Base-by-base conservation (phyloP, 2,113 vertebrate species). In the Leptocoma aspasia region DNA sequence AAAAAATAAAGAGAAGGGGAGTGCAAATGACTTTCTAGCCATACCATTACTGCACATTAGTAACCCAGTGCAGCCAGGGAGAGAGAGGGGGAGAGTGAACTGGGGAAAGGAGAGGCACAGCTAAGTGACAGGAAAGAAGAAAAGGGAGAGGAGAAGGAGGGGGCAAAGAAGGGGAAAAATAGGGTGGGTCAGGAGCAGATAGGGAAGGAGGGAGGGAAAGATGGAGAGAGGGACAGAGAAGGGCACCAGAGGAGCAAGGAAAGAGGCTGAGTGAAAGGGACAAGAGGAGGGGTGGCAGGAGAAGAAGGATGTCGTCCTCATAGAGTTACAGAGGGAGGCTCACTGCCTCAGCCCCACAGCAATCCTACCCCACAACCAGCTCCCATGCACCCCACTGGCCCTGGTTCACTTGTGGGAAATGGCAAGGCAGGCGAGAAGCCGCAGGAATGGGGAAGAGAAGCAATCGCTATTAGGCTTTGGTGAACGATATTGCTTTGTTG, bases 1-100 rank as follows among this genome's bases (percentile, higher is more conserved):
- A 96, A 97, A 96, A 97, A 97, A 98, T 95, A 95, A 90, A 96
- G 95, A 89, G 71, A 91, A 92, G 75, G 95, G 96, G 96, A 97
- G 96, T 82, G 50, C 95, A 97, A 98, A 97, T 95, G 97, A 96
- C 94, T 98, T 97, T 97, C 91, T 88, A 97, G 95, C 94, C 75
- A 78, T 88, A 90, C 96, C 96, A 97, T 98, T 98, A 98, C 95
- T 81, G 94, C 96, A 95, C 96, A 98, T 98, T 98, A 98, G 96
- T 96, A 96, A 93, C 87, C 95, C 24, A 27, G 84, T 1, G 3
- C 84, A 95, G 87, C 84, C 56, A 76, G 79, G 52, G 81, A 86
- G 89, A 24, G 64, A 90, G 75, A 69, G 64, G 19, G 50, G 90
- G 76, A 94, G 82, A 91, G 22, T 13, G 57, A 53, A 77, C 33